Conservation (phyloP, 1,140 invertebrate species). For the Drosophila sucinea region DNA sequence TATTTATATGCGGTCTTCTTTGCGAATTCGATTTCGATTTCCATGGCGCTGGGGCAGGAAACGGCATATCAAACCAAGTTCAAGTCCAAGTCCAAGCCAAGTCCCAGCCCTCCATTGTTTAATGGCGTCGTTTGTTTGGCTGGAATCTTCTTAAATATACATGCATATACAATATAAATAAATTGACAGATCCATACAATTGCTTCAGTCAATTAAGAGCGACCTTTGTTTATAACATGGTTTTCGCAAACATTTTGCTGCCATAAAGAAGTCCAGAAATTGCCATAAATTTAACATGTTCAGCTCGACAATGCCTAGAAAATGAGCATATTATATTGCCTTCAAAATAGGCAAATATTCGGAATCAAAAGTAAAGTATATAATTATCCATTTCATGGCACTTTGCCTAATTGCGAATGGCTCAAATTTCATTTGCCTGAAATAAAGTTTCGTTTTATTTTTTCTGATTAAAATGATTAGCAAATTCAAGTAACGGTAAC, state of each 20-base stretch:
- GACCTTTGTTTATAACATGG: conserved; percentile 22
- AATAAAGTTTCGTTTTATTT: too few relatives aligned
- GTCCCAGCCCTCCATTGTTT: conserved; percentile 15
- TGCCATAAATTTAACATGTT: conserved; percentile 4
- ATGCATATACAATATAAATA: conserved; percentile 21
- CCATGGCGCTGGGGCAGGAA: conserved; percentile 18
- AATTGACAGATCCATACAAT: conserved; percentile 19
- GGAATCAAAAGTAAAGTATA: too few relatives aligned
- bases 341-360: too few relatives aligned
- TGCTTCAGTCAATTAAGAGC: conserved; percentile 20
- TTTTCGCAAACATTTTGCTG: not conserved
- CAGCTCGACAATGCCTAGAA: not conserved
- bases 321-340: not conserved
- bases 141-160: conserved; percentile 22
- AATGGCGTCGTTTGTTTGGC: conserved; percentile 19
- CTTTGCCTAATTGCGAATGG: too few relatives aligned
- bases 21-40: conserved; percentile 15
- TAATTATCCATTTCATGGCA: too few relatives aligned
- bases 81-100: not conserved
- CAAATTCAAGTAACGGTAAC: too few relatives aligned
- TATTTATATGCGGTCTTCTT: conserved; percentile 10
- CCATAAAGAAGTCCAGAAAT: conserved; percentile 3
- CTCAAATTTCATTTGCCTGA: too few relatives aligned
- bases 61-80: conserved; percentile 14
- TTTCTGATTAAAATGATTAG: too few relatives aligned